These are phyloP conservation scores for Deroplatys truncata DNA, from an alignment of 2,888 invertebrate species.

Conservation along the genomic window DNA sequence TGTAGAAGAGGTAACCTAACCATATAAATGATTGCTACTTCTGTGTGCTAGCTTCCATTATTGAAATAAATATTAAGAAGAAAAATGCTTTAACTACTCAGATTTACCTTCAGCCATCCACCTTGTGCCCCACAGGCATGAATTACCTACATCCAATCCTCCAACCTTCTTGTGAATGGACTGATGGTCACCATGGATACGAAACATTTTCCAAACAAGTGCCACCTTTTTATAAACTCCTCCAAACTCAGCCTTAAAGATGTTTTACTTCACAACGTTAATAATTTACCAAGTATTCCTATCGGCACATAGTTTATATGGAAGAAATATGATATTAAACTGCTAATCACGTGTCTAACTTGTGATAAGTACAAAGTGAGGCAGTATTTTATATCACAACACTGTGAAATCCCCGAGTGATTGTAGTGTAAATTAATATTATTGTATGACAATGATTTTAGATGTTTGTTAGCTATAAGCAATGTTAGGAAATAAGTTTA, in stretches of 20 bases:
- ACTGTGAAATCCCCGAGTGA: no score
- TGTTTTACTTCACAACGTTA: not conserved
- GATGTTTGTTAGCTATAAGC: no score
- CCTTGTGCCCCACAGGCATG: not conserved
- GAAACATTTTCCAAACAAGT: not conserved
- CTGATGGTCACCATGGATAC: not conserved
- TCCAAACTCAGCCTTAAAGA: not conserved
- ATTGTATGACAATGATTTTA: no score
- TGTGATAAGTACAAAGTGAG: not conserved
- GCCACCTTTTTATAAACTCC: not conserved
- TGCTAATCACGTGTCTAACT: not conserved
- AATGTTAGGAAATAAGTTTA: no score
- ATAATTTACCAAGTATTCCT: not conserved
- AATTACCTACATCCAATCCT: not conserved
- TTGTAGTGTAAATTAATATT: no score
- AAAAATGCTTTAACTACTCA: not conserved
- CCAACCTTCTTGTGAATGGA: not conserved
- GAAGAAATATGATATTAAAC: not conserved
- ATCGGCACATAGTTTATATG: not conserved
- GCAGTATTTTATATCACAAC: no score
- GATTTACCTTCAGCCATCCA: not conserved
- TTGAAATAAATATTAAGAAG: not conserved
- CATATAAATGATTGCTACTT: not conserved
- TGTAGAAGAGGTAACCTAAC: not conserved
- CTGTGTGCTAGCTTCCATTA: not conserved